Evolutionary conservation across 37 sponge, comb jelly and placozoan species (phyloP).

Genomic region (Halisarca cf. caerulea): DNA sequence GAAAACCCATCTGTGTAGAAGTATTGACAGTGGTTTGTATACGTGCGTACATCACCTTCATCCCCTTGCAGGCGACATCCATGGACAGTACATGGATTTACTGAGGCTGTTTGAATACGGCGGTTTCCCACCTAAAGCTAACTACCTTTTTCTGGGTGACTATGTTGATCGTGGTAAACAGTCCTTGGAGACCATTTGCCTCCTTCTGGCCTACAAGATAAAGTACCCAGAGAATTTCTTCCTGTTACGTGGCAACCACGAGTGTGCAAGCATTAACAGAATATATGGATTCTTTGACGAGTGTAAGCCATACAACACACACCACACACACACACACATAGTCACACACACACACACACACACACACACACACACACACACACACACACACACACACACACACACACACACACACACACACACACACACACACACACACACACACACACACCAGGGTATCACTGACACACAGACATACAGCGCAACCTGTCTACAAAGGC

Average conservation of each 20-base stretch:
- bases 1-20: not conserved
- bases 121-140: constrained; percentile 94
- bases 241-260: constrained; percentile 97
- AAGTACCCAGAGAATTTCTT: constrained; percentile 99
- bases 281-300: constrained; percentile 99
- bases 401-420: too few relatives aligned
- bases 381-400: too few relatives aligned
- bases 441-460: too few relatives aligned
- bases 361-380: too few relatives aligned
- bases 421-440: too few relatives aligned
- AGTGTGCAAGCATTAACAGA: constrained; percentile 98
- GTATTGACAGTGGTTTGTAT: not conserved
- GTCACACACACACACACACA: too few relatives aligned
- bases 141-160: constrained; percentile 99
- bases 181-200: constrained; percentile 96
- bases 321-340: too few relatives aligned
- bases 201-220: constrained; percentile 97
- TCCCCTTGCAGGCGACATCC: constrained; percentile 87
- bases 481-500: too few relatives aligned
- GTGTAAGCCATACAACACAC: too few relatives aligned
- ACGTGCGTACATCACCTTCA: not conserved
- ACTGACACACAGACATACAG: too few relatives aligned
- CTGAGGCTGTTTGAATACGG: constrained; percentile 97
- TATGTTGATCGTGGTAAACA: constrained; percentile 99
- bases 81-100: constrained; percentile 96